Base-by-base conservation (phyloP, 2,113 vertebrate species). In the Haemorhous mexicanus region DNA sequence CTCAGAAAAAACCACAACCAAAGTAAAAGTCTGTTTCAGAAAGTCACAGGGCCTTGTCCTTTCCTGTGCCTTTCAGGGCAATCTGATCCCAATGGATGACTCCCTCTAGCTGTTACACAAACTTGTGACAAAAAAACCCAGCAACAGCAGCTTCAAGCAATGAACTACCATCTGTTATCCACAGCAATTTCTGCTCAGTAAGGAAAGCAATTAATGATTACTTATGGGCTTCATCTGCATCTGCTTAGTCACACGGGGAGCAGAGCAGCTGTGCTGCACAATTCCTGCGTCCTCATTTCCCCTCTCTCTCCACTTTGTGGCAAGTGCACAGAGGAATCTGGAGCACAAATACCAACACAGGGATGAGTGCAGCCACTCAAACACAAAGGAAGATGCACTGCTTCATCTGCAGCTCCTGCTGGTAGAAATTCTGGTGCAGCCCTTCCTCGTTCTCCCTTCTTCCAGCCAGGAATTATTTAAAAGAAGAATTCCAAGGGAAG, bases 171-270 rank as follows among this genome's bases (percentile, higher is more conserved):
- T 62, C 64, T 92, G 43, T 39, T 67, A 81, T 4, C 49, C 64
- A 46, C 46, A 52, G 32, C 73, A 74, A 88, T 4, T 55, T 35
- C 84, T 93, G 64, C 72, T 89, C 64, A 61, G 50, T 32, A 64
- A 81, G 41, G 72, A 93, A 93, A 89, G 72, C 75, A 74, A 89
- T 86, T 88, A 77, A 66, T 70, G 74, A 68, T 91, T 84, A 85
- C 70, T 87, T 84, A 75, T 44, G 52, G 81, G 30, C 47, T 87
- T 94, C 93, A 91, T 53, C 68, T 75, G 62, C 75, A 83, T 85
- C 67, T 72, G 77, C 68, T 91, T 59, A 94, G 73, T 87, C 91
- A 55, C 88, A 67, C 2, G 52, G 59, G 59, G 79, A 95, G 64
- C 75, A 92, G 41, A 75, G 80, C 84, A 89, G 91, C 66, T 87